A percentile compares a stretch with the other conserved stretches of the same genome.
Evolutionary conservation across 2,888 invertebrate species (phyloP).

Genomic region (Matsumyia berberina): DNA sequence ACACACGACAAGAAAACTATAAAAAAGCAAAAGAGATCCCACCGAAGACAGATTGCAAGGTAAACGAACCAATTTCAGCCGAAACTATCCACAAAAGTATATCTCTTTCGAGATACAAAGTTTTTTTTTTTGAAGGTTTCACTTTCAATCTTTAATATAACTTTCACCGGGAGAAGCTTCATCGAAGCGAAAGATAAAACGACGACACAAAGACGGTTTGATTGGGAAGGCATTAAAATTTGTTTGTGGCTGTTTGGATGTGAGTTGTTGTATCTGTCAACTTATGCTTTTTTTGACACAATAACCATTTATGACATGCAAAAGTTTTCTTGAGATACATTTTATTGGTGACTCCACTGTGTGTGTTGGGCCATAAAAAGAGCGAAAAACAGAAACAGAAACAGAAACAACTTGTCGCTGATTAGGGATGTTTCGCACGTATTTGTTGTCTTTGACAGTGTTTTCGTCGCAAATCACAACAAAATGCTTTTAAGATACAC

Average conservation of each 20-base stretch:
- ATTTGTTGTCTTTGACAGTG: slow-evolving; percentile 10
- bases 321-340: not conserved
- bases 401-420: slow-evolving; percentile 13
- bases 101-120: not conserved
- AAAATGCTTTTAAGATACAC: not conserved
- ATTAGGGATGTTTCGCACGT: slow-evolving; percentile 53
- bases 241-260: not conserved
- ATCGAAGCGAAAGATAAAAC: not conserved
- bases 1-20: not conserved
- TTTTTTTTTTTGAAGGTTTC: slow-evolving; percentile 7
- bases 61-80: slow-evolving; percentile 12
- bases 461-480: not conserved
- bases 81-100: slow-evolving; percentile 18
- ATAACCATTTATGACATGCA: slow-evolving; percentile 24
- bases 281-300: slow-evolving; percentile 17
- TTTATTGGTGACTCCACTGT: slow-evolving; percentile 7
- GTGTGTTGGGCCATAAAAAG: not conserved
- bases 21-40: not conserved
- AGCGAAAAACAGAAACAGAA: not conserved
- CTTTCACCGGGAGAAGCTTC: slow-evolving; percentile 19
- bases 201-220: slow-evolving; percentile 1
- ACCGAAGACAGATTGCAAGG: not conserved
- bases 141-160: slow-evolving; percentile 47
- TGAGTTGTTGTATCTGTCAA: slow-evolving; percentile 19
- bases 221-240: slow-evolving; percentile 17